These are phyloP conservation scores for Cephus pygmeus DNA, from an alignment of 2,888 invertebrate species.

Conservation along the genomic window DNA sequence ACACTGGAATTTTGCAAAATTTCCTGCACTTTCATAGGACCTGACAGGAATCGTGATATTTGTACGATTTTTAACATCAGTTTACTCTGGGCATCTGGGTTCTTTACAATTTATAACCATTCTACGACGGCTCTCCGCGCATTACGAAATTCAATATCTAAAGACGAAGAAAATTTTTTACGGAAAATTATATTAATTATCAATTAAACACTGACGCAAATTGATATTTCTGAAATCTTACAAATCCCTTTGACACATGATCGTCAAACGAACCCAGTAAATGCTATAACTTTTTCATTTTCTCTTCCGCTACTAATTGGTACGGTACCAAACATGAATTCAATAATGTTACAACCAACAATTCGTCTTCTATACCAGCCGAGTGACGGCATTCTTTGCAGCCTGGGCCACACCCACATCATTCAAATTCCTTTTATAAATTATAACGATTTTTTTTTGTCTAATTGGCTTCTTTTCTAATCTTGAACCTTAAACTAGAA, in stretches of 20 bases:
- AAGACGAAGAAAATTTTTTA: neutral
- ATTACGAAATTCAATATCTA: conserved; percentile 51
- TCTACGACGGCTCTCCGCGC: conserved; percentile 87
- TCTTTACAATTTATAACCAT: conserved; percentile 86
- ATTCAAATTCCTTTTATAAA: conserved; percentile 89
- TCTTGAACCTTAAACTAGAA: conserved; percentile 78
- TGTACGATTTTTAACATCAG: conserved; percentile 74
- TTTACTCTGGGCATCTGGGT: conserved; percentile 75
- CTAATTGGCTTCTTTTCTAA: conserved; percentile 86
- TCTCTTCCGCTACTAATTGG: conserved; percentile 83
- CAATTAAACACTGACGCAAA: conserved; percentile 69
- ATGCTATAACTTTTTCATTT: conserved; percentile 94
- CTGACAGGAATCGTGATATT: conserved; percentile 86
- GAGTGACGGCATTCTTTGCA: conserved; percentile 89
- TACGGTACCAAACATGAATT: conserved; percentile 97
- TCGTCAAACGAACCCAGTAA: conserved; percentile 93
- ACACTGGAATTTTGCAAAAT: conserved; percentile 85
- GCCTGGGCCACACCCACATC: conserved; percentile 85
- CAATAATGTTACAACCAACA: conserved; percentile 90
- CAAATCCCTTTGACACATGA: conserved; percentile 92
- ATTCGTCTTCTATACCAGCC: conserved; percentile 89
- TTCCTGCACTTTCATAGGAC: conserved; percentile 91
- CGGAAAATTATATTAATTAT: neutral
- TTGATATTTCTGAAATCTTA: conserved; percentile 93
- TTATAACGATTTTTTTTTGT: conserved; percentile 78